phyloP scores from a whole-genome alignment of 2,113 vertebrate species.

The Dunckerocampus dactyliophorus region DNA sequence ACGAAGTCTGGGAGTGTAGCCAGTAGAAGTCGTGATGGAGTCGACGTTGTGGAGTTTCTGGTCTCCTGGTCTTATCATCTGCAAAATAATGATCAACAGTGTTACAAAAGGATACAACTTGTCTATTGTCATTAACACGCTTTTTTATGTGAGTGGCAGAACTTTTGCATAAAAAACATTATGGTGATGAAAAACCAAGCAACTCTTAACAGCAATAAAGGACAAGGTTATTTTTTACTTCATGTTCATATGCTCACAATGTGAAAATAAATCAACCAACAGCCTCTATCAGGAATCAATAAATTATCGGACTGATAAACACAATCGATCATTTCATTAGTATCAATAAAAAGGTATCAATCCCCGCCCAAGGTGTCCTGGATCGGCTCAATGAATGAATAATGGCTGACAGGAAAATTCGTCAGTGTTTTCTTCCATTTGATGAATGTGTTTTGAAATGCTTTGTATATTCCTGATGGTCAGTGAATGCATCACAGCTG shows the following conservation, averaged over 20 bases:
- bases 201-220: neutral
- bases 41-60: too few relatives aligned
- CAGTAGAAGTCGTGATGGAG: too few relatives aligned
- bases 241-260: neutral
- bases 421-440: neutral
- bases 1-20: too few relatives aligned
- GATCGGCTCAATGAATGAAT: neutral
- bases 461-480: neutral
- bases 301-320: neutral
- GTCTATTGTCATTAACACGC: neutral
- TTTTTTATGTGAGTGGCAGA: neutral
- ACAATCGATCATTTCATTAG: neutral
- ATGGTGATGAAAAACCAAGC: neutral
- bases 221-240: neutral
- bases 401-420: neutral
- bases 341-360: constrained; percentile 2
- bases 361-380: neutral
- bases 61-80: neutral
- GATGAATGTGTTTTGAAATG: neutral
- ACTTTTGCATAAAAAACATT: neutral
- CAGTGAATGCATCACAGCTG: neutral
- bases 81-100: neutral
- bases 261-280: neutral
- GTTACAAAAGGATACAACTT: too few relatives aligned
- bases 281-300: neutral